A percentile compares a stretch with the other conserved stretches of the same genome.
phyloP scores from a whole-genome alignment of 2,113 vertebrate species.

The Corythoichthys intestinalis region DNA sequence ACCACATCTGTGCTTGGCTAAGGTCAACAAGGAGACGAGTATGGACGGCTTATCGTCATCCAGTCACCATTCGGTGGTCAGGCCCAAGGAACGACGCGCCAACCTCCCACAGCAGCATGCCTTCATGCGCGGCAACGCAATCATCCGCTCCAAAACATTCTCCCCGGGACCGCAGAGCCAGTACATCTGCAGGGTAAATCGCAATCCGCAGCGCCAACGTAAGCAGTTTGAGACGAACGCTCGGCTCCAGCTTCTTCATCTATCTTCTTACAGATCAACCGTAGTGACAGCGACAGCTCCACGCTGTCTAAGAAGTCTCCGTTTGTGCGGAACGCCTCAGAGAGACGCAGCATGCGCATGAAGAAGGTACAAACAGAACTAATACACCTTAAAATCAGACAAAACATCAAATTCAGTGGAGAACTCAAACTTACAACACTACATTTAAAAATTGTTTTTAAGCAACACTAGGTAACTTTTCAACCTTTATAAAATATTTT shows the following conservation, averaged over 20 bases:
- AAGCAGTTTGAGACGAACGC: too few species aligned
- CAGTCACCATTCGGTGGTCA: constrained; percentile 78
- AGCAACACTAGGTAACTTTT: too few species aligned
- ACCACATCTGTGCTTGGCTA: not conserved
- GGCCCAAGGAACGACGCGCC: constrained; percentile 86
- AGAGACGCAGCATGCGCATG: constrained; percentile 89
- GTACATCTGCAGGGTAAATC: constrained; percentile 91
- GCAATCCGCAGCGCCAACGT: too few species aligned
- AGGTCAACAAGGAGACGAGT: constrained; percentile 84
- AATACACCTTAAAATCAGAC: not conserved
- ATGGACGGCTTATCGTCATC: constrained; percentile 66
- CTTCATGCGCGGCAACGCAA: constrained; percentile 89
- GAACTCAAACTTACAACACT: not conserved
- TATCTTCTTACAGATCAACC: constrained; percentile 80
- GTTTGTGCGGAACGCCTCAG: constrained; percentile 89
- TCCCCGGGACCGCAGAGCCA: constrained; percentile 96
- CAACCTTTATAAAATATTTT: too few species aligned
- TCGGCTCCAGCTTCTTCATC: not conserved
- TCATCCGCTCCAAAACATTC: constrained; percentile 98
- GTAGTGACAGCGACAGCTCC: constrained; percentile 97
- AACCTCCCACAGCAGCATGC: constrained; percentile 76
- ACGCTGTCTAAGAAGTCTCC: constrained; percentile 92
- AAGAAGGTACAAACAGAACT: constrained; percentile 78
- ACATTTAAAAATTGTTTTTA: too few species aligned
- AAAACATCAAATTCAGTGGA: not conserved